Base-by-base conservation (phyloP, 2,888 invertebrate species). In the Andrena camellia region DNA sequence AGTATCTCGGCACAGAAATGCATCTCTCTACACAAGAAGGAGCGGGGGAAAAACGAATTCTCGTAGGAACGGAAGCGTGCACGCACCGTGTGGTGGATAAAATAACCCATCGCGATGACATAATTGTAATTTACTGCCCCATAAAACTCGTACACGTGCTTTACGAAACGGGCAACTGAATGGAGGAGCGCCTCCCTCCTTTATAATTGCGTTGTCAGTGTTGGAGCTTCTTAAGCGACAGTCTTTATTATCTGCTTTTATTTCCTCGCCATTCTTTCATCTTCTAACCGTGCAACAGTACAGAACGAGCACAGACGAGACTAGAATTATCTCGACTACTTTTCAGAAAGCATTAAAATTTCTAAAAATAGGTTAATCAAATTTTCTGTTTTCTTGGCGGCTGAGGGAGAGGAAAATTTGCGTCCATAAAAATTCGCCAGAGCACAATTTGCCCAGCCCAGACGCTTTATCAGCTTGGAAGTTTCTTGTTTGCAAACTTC, bases 141-240 rank as follows among this genome's bases (percentile, higher is more conserved):
- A 67, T 78, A 74, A 74, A 74, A 74, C 67, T 60, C 13, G 78
- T 60, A 60, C 66, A 74, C 59, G 78, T 66, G 74, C 66, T 73
- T 29, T 13, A 29, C 50, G 66, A 67, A 78, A 72, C 77, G 64
- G 23, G 57, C n/a, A 29, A 13, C 20, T 62, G 52, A 76, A 76
- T 67, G 31, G 60, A 2, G 35, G 17, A 10, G 29, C 42, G 10
- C 13, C 6, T 23, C 48, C 59, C 33, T 26, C 35, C 60, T 60
- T 78, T 67, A 78, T 78, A 78, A 78, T 74, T 74, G 52, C 35
- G 60, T n/a, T 62, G 78, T 42, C 74, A 35, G 42, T n/a, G 20
- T 23, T 67, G 23, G 2, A 20, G 10, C 5, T 23, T 59, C 77
- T 60, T 52, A 50, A 74, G 52, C n/a, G 60, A 29, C 33, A 52